These are phyloP conservation scores for Lycia hirtaria DNA, from an alignment of 2,888 invertebrate genomes.

Conservation along the genomic window DNA sequence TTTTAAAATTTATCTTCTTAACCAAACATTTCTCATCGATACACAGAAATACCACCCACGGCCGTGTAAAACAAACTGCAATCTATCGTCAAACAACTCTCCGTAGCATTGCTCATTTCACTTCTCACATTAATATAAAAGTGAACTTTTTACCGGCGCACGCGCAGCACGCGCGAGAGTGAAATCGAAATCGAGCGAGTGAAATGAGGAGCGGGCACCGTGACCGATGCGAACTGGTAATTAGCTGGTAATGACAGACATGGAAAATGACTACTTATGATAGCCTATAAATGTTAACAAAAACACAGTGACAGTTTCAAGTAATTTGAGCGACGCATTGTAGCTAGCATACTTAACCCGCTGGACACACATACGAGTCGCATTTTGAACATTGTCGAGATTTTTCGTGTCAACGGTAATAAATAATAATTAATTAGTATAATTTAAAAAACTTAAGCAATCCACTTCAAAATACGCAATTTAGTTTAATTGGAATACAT, in stretches of 20 bases:
- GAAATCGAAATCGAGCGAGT: slow-evolving; percentile 64
- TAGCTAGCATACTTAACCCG: too few relatives aligned
- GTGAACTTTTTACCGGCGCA: slow-evolving; percentile 45
- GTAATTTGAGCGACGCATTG: too few relatives aligned
- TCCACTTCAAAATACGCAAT: too few relatives aligned
- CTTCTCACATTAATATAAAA: slow-evolving; percentile 46
- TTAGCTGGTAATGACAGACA: slow-evolving; percentile 12
- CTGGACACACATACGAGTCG: too few relatives aligned
- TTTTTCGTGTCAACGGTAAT: too few relatives aligned
- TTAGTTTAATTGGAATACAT: too few relatives aligned
- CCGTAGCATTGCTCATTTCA: not conserved
- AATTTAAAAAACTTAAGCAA: too few relatives aligned
- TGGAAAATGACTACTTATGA: slow-evolving; percentile 10
- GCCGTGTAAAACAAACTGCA: not conserved
- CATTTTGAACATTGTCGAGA: too few relatives aligned
- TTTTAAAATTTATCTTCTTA: too few relatives aligned
- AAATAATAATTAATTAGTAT: too few relatives aligned
- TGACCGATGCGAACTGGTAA: slow-evolving; percentile 29
- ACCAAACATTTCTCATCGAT: too few relatives aligned
- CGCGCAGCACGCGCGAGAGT: slow-evolving; percentile 42
- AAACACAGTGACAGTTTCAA: not conserved
- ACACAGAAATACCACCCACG: too few relatives aligned
- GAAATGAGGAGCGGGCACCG: slow-evolving; percentile 56
- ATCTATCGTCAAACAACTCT: not conserved
- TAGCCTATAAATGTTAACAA: not conserved